Percentiles rank a stretch among this genome's conserved stretches.
These are phyloP conservation scores for Crotalus viridis DNA, from an alignment of 2,113 vertebrate species.

Conservation along the genomic window DNA sequence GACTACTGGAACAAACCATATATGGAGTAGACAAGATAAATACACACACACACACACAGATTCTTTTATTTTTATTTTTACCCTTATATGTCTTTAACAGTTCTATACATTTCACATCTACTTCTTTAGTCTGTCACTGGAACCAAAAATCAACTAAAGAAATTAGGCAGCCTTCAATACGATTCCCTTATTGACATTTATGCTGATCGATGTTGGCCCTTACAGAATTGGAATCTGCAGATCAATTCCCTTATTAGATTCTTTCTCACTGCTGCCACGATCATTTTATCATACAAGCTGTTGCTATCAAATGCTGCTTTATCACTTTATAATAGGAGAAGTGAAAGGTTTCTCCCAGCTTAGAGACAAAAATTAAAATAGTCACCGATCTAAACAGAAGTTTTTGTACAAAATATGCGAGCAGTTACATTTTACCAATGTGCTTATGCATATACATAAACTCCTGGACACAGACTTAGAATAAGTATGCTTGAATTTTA, in stretches of 20 bases:
- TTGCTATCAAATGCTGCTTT: slow-evolving; percentile 71
- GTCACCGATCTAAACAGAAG: slow-evolving; percentile 48
- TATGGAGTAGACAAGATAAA: neutral
- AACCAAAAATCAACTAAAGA: slow-evolving; percentile 66
- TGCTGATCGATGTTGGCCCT: slow-evolving; percentile 74
- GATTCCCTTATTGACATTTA: slow-evolving; percentile 74
- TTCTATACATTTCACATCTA: slow-evolving; percentile 66
- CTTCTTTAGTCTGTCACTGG: slow-evolving; percentile 59
- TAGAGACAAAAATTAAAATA: slow-evolving; percentile 57
- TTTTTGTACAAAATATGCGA: slow-evolving; percentile 40
- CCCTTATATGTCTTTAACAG: slow-evolving; percentile 33
- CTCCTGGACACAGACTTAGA: neutral
- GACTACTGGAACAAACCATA: neutral
- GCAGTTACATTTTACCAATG: slow-evolving; percentile 35
- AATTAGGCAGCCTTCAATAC: slow-evolving; percentile 67
- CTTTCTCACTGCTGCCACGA: slow-evolving; percentile 69
- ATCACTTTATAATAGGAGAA: slow-evolving; percentile 70
- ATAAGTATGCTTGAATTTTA: neutral
- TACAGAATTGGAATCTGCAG: slow-evolving; percentile 76
- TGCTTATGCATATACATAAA: slow-evolving; percentile 21
- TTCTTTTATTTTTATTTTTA: neutral
- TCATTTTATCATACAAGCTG: slow-evolving; percentile 73
- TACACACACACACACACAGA: neutral
- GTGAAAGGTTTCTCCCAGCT: slow-evolving; percentile 59
- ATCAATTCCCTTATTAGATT: slow-evolving; percentile 80